phyloP scores from a whole-genome alignment of 2,113 vertebrate species.

The Labeo catla region DNA sequence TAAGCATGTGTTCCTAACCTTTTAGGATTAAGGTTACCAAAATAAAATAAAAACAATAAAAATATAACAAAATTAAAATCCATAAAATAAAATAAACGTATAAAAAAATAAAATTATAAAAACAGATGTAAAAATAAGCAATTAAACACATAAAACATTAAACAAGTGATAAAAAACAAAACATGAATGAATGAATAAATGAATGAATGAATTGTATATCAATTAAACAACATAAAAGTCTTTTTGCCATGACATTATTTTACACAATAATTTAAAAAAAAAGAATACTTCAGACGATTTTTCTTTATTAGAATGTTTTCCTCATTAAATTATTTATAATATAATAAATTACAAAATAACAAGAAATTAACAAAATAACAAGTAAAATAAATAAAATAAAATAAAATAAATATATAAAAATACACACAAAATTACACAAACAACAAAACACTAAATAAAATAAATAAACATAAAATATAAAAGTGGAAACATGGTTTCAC shows the following conservation, averaged over 20 bases:
- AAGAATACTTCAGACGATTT: background rate
- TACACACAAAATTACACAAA: too few relatives aligned
- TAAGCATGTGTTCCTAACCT: too few relatives aligned
- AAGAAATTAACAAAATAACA: too few relatives aligned
- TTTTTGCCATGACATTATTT: too few relatives aligned
- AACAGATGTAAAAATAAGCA: too few relatives aligned
- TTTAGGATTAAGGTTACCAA: background rate
- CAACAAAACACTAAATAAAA: background rate
- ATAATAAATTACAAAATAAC: too few relatives aligned
- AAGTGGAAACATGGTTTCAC: background rate
- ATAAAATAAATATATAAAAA: background rate
- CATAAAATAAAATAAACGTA: too few relatives aligned
- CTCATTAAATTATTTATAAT: background rate
- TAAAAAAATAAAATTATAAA: too few relatives aligned
- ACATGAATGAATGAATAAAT: background rate
- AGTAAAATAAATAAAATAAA: background rate
- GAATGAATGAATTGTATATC: background rate
- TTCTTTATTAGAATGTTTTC: background rate
- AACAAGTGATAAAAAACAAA: background rate
- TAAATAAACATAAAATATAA: background rate
- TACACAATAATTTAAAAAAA: too few relatives aligned
- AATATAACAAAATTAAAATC: too few relatives aligned
- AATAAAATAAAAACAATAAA: too few relatives aligned
- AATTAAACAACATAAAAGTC: background rate
- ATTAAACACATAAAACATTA: too few relatives aligned